phyloP scores from a whole-genome alignment of 1,140 invertebrate genomes.

The Drosophila melanica region DNA sequence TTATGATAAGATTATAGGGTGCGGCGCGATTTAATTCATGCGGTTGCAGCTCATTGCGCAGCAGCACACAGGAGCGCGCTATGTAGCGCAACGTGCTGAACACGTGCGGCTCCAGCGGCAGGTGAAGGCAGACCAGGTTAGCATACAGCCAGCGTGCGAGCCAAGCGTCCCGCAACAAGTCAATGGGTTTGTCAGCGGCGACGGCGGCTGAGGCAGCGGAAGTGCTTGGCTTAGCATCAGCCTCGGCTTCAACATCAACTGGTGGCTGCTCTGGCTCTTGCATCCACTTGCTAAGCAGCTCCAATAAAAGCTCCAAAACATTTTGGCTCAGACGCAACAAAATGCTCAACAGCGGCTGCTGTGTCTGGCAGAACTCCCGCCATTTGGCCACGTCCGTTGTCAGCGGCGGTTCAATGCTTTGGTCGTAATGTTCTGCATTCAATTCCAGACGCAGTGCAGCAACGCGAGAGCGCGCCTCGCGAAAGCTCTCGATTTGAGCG shows the following conservation, averaged over 20 bases:
- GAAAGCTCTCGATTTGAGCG: conserved; percentile 59
- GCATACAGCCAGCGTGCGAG: conserved; percentile 77
- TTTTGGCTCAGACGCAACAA: conserved; percentile 67
- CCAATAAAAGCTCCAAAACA: conserved; percentile 67
- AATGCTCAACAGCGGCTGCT: conserved; percentile 63
- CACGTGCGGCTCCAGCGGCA: conserved; percentile 77
- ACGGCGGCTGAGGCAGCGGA: conserved; percentile 7
- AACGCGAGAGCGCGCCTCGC: conserved; percentile 54
- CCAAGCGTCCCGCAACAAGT: conserved; percentile 53
- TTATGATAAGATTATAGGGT: conserved; percentile 78
- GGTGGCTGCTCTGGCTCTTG: conserved; percentile 27
- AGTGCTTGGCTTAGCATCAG: conserved; percentile 20
- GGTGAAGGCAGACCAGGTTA: conserved; percentile 67
- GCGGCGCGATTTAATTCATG: conserved; percentile 58
- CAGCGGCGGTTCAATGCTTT: conserved; percentile 62
- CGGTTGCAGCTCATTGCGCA: conserved; percentile 51
- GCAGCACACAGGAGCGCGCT: conserved; percentile 62
- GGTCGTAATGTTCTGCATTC: conserved; percentile 54
- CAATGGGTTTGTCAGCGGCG: conserved; percentile 26
- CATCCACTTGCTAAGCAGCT: conserved; percentile 71
- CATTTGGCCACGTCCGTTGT: conserved; percentile 62
- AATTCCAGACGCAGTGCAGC: conserved; percentile 51
- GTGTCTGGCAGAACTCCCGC: conserved; percentile 62
- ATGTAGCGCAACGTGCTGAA: conserved; percentile 72
- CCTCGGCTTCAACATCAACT: background rate